These are phyloP conservation scores for Ophthalmolycus amberensis DNA, from an alignment of 2,113 vertebrate genomes.

Conservation along the genomic window DNA sequence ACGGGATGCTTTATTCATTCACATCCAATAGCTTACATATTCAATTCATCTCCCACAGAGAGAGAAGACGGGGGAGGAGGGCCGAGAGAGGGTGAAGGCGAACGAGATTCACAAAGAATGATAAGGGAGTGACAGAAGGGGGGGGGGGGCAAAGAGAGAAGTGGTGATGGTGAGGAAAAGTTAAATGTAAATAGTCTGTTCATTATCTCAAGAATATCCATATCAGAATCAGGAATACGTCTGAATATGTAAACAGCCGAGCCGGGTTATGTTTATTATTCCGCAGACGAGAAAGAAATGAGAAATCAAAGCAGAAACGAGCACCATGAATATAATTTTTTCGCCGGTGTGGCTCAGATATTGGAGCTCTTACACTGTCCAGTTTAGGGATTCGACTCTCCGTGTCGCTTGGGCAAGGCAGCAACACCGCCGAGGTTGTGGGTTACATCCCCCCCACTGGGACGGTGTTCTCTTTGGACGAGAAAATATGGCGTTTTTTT, in stretches of 20 bases:
- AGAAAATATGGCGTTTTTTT: constrained; percentile 9
- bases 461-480: constrained; percentile 28
- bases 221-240: constrained; percentile 73
- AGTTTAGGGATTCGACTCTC: constrained; percentile 13
- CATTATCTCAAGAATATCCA: constrained; percentile 77
- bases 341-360: constrained; percentile 66
- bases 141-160: constrained; percentile 18
- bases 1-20: constrained; percentile 81
- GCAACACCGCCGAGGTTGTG: not conserved
- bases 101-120: constrained; percentile 55
- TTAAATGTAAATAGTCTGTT: constrained; percentile 76
- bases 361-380: constrained; percentile 42
- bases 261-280: constrained; percentile 72
- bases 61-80: constrained; percentile 18
- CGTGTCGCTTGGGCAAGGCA: constrained; percentile 54
- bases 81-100: constrained; percentile 30
- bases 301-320: constrained; percentile 63
- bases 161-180: constrained; percentile 52
- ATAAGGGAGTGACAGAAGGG: constrained; percentile 54
- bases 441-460: not conserved
- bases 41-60: constrained; percentile 76
- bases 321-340: constrained; percentile 82
- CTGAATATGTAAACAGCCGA: constrained; percentile 79
- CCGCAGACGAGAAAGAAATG: constrained; percentile 60
- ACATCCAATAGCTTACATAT: constrained; percentile 78